These are phyloP conservation scores for Nannoperca australis DNA, from an alignment of 2,797 vertebrate genomes.

Conservation along the genomic window DNA sequence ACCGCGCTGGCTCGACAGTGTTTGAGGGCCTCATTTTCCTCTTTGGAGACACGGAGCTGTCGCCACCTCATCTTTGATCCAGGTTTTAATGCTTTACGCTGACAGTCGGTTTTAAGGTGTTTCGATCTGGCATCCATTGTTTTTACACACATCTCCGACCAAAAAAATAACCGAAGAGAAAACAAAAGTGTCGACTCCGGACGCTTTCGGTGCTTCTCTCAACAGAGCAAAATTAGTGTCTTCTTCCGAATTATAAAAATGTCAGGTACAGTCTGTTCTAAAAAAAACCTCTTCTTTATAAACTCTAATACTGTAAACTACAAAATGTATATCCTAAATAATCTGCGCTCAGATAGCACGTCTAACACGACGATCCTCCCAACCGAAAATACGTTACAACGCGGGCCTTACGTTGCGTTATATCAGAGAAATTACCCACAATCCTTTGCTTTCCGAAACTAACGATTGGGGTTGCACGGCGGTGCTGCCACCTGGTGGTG, in stretches of 20 bases:
- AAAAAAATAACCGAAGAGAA: accelerated
- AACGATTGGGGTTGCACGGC: accelerated
- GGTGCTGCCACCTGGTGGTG: constrained; percentile 47
- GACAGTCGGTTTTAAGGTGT: neutral
- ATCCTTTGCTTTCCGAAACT: constrained; percentile 30
- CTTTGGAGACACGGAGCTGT: neutral
- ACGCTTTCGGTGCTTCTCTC: neutral
- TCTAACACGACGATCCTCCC: accelerated
- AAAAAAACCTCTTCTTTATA: accelerated
- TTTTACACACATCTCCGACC: constrained; percentile 74
- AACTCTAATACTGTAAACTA: accelerated
- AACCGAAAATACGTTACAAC: neutral
- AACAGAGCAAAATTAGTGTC: accelerated
- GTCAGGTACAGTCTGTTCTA: accelerated
- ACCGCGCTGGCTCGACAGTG: neutral
- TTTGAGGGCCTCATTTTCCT: constrained; percentile 31
- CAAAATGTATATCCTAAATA: accelerated
- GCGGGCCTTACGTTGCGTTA: constrained; percentile 35
- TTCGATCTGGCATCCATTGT: constrained; percentile 56
- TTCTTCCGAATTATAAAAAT: accelerated
- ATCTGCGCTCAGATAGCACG: accelerated
- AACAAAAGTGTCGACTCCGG: neutral
- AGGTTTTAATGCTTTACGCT: constrained; percentile 10
- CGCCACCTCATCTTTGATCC: constrained; percentile 35
- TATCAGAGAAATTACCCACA: constrained; percentile 43